Evolutionary conservation across 2,888 invertebrate genomes (phyloP), one percentile per base, ranked within the genome.

Genomic region (Oasisia sp.): DNA sequence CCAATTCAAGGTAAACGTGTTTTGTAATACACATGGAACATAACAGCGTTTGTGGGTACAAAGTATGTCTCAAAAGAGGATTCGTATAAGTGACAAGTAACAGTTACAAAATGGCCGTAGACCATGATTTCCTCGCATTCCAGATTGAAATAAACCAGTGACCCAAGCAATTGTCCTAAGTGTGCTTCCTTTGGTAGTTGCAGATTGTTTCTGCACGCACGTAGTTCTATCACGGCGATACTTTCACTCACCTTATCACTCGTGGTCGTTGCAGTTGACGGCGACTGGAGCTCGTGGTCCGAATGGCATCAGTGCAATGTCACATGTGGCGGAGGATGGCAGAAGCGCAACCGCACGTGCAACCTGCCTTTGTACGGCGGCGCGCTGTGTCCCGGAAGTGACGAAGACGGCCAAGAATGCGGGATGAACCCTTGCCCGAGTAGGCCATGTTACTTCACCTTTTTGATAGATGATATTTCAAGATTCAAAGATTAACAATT

Each of bases 201-300:
- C 27, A 14, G 1, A 27, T 58, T 58, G 58, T 58, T 58, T 19
- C 14, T 58, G 58, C 19, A 74, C 27, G 7, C 74, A 74, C 74
- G 27, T 5, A 27, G 74, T 74, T n/a, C 19, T 74, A 19, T 74
- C 74, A 19, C n/a, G 4, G 19, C 27, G 74, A 74, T 27, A 74
- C 19, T 0, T 19, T 74, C 74, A 74, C 27, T 74, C 74, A 38
- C 19, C 27, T 27, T n/a, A 27, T 74, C 74, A 14, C 74, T 74
- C 5, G 74, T 74, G 3, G 56, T 74, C 91, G 32, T 74, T 58
- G 19, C 32, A 91, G 91, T 91, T 74, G 91, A 91, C 32, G 91
- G 91, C 44, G 50, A 32, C 44, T 91, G 91, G 91, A 32, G 32
- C 50, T 32, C n/a, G 19, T 91, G 91, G 91, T 91, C 91, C n/a